Evolutionary conservation across 2,888 invertebrate species (phyloP).

Genomic region (Merodon equestris): DNA sequence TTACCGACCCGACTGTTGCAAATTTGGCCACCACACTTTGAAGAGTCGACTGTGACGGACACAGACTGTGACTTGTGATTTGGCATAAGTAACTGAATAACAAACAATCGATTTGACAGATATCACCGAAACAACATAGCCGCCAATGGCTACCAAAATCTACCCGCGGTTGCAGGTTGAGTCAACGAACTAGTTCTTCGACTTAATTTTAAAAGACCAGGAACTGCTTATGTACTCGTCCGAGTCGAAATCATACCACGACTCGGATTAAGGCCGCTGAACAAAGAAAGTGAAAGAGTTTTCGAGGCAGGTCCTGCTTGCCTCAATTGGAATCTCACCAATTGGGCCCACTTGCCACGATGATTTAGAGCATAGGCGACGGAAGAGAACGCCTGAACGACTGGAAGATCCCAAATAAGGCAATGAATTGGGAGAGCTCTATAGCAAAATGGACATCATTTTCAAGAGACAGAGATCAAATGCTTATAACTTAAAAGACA

Average conservation of each 20-base stretch:
- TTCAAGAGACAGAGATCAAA: slow-evolving; percentile 75
- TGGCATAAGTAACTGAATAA: no score
- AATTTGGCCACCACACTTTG: no score
- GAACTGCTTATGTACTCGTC: slow-evolving; percentile 75
- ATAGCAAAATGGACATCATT: slow-evolving; percentile 85
- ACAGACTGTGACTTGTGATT: no score
- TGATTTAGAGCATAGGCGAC: slow-evolving; percentile 77
- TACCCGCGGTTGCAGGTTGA: slow-evolving; percentile 87
- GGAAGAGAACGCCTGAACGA: slow-evolving; percentile 83
- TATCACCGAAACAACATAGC: slow-evolving; percentile 86
- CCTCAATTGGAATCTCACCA: slow-evolving; percentile 75
- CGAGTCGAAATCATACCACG: slow-evolving; percentile 76
- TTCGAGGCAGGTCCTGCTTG: slow-evolving; percentile 74
- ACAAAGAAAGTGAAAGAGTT: slow-evolving; percentile 5
- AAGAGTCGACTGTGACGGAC: no score
- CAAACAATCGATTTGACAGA: slow-evolving; percentile 81
- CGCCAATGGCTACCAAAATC: slow-evolving; percentile 87
- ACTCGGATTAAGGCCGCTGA: slow-evolving; percentile 58
- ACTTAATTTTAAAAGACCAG: slow-evolving; percentile 86
- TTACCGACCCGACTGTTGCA: no score
- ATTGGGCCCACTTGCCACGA: not conserved
- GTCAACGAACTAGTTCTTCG: slow-evolving; percentile 86
- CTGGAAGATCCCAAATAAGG: slow-evolving; percentile 84
- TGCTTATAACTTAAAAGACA: slow-evolving; percentile 72
- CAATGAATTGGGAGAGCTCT: slow-evolving; percentile 86